A percentile compares a stretch with the other conserved stretches of the same genome.
These are phyloP conservation scores for Platycercus adscitus DNA, from an alignment of 2,113 vertebrate genomes.

Conservation along the genomic window DNA sequence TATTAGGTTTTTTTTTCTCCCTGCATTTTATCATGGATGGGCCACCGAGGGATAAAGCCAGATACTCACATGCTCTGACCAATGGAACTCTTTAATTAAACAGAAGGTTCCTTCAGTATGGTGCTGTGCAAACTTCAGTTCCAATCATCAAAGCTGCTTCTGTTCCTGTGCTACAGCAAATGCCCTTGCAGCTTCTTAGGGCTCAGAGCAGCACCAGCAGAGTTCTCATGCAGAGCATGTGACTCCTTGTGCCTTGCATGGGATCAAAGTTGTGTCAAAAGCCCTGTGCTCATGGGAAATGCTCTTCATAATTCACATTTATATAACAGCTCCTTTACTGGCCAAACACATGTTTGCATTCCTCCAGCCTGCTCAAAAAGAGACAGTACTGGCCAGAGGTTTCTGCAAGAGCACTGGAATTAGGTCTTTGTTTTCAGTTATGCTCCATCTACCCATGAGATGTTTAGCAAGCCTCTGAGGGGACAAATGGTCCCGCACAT, in stretches of 20 bases:
- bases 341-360: conserved; percentile 56
- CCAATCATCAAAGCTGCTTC: neutral
- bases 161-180: neutral
- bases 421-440: conserved; percentile 6
- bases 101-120: neutral
- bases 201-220: neutral
- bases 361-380: neutral
- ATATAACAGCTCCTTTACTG: neutral
- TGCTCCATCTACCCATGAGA: neutral
- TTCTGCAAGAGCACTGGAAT: conserved; percentile 26
- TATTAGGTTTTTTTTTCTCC: neutral
- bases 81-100: neutral
- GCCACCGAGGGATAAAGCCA: neutral
- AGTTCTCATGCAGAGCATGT: neutral
- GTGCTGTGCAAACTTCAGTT: neutral
- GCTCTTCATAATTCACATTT: conserved; percentile 42
- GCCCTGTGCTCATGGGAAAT: conserved; percentile 12
- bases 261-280: conserved; percentile 45
- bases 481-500: neutral
- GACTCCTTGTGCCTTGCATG: neutral
- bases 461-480: neutral
- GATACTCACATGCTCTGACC: neutral
- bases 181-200: neutral
- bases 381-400: conserved; percentile 10
- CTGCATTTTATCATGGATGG: neutral